Evolutionary conservation across 2,113 vertebrate species (phyloP), one percentile per base, ranked within the genome.

Genomic region (Origma solitaria): DNA sequence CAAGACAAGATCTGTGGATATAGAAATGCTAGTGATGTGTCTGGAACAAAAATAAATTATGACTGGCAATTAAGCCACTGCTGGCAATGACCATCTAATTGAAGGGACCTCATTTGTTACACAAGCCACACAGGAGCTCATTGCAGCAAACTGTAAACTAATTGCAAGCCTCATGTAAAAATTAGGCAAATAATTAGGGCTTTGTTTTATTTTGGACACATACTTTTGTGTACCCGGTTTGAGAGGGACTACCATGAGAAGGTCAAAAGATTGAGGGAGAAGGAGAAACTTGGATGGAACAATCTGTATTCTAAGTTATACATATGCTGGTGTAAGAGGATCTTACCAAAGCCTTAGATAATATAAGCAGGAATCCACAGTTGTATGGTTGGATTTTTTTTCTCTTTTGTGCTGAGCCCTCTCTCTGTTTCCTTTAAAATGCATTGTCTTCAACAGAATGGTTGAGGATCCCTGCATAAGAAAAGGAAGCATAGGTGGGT

Each of bases 81-180:
- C 83, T 92, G 71, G 71, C 66, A 82, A 45, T 50, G 61, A 17
- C 45, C 38, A 44, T 40, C 76, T 81, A 68, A 89, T 71, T 68
- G 56, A 88, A 86, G 23, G 12, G 53, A 87, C n/a, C 15, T 88
- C 37, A 60, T 93, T 95, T 95, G 33, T 79, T 88, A 57, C 31
- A 88, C 42, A 88, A 81, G 42, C 76, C 60, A 66, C 66, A 73
- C 6, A 81, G 50, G 30, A 93, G 51, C 54, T 88, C 45, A 28
- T 72, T 91, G 69, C 65, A 89, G 61, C 61, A 91, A 76, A 72
- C 72, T 84, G 77, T 60, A 88, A 94, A 94, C 53, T 82, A 82
- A 86, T 92, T 92, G 53, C 47, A 73, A 60, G 14, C 14, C 38
- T 79, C 0, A 0, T 82, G 45, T 71, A 57, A 87, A 95, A 95